Base-by-base conservation (phyloP, 1,140 invertebrate genomes). In the Diabrotica undecimpunctata region DNA sequence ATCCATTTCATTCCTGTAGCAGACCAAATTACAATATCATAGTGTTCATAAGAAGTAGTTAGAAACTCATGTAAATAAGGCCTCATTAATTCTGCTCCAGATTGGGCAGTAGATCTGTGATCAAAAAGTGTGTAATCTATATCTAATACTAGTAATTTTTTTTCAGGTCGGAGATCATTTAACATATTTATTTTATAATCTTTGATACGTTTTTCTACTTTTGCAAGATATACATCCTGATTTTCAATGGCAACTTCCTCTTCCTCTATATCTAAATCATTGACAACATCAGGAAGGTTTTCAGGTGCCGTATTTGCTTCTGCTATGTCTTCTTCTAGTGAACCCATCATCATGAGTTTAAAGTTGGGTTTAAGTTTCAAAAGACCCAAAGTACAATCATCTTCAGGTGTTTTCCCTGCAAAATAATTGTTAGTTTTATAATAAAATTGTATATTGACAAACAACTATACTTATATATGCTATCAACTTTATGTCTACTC, bases 1-100 rank as follows among this genome's bases (percentile, higher is more conserved):
- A 99, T 97, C 95, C 95, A 98, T 73, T 94, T 96, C 95, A 98
- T 98, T 67, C 90, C 92, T 1, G 96, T 99, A 0, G 96, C 96
- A 46, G 96, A 97, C 95, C 92, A 93, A 68, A 93, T 94, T 0
- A 92, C 91, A 70, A 94, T 93, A 74, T 94, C 92, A 72, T 94
- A 95, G 77, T 92, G 79, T 75, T 90, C 86, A 79, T 98, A 98
- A 5, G 95, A 93, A n/a, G 89, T 85, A 7, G 89, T 90, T 0
- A 99, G 80, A 79, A 99, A 98, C 80, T 97, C 95, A 77, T 98
- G 96, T 39, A 99, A 83, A 78, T 88, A 97, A 0, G 96, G 96
- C 63, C 96, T 83, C 95, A 98, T 98, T 61, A 99, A 79, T 81
- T 98, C 95, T 38, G 85, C 80, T 70, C 92, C 95, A 67, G 87